Base-by-base conservation (phyloP, 2,797 vertebrate genomes). In the Varecia variegata region DNA sequence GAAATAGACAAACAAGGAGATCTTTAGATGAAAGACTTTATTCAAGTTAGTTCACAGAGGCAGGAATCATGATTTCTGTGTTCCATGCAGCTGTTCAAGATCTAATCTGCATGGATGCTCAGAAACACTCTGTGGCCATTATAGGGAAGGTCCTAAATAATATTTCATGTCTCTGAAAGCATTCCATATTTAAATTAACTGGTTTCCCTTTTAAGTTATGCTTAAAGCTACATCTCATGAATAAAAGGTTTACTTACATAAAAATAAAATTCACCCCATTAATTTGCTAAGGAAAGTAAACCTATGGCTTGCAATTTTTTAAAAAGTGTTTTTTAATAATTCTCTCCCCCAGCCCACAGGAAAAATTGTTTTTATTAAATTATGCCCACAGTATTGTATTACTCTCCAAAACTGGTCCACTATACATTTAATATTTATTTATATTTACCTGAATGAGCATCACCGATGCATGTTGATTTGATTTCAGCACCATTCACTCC, bases 21-120 rank as follows among this genome's bases (percentile, higher is more conserved):
- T 86, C 79, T 97, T 82, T 85, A 95, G 83, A 97, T 97, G 96
- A 97, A 98, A 98, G 97, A 91, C 96, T 96, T 95, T 40, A 98
- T 98, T 98, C 96, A 97, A 97, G 97, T 95, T 83, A 88, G 68
- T 97, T 97, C 94, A 88, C 93, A 97, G 97, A 95, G 93, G 73
- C 91, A 91, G 76, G 90, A 97, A 88, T 95, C 97, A 84, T 32
- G 86, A 90, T 62, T 97, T 94, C 88, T 97, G 71, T 95, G n/a
- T 50, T 95, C 86, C 56, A 32, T 13, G 94, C 97, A 98, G 97
- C 97, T 97, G 97, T 83, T 95, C 83, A 93, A 96, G 79, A 90
- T 60, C 95, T 94, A 86, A 95, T 96, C 88, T 97, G 94, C 38
- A 93, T 56, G 68, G 70, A 86, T 62, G 76, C 90, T 94, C 73